Conservation (phyloP, 2,113 vertebrate genomes). For the Ammodytes marinus region DNA sequence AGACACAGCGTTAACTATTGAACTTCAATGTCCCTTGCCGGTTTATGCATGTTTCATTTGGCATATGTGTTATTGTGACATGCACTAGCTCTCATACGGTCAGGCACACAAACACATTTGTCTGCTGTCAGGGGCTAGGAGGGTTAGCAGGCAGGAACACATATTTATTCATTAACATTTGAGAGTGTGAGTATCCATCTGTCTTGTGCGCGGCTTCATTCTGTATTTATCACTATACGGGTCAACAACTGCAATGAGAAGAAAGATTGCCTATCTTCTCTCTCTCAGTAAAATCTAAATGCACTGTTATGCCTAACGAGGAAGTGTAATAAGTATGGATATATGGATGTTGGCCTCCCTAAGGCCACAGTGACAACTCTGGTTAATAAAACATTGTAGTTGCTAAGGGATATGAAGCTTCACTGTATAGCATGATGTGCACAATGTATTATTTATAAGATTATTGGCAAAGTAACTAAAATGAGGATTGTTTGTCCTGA, state of each 20-base stretch:
- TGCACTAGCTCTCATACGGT: neutral
- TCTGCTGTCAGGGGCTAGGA: neutral
- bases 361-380: neutral
- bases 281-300: no score
- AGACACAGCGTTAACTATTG: neutral
- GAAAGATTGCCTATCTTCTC: no score
- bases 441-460: neutral
- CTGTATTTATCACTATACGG: no score
- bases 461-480: no score
- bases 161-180: slow-evolving; percentile 28
- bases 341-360: neutral
- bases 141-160: neutral
- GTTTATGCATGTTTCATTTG: slow-evolving; percentile 31
- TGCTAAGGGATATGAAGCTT: neutral
- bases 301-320: no score
- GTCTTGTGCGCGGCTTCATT: no score
- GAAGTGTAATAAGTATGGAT: no score
- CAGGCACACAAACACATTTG: neutral
- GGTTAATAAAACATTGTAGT: neutral
- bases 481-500: no score
- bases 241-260: no score
- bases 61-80: slow-evolving; percentile 2
- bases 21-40: slow-evolving; percentile 9
- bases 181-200: neutral
- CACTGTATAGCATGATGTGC: neutral